These are phyloP conservation scores for Alectoris magna DNA, from an alignment of 2,797 vertebrate genomes.

Conservation along the genomic window DNA sequence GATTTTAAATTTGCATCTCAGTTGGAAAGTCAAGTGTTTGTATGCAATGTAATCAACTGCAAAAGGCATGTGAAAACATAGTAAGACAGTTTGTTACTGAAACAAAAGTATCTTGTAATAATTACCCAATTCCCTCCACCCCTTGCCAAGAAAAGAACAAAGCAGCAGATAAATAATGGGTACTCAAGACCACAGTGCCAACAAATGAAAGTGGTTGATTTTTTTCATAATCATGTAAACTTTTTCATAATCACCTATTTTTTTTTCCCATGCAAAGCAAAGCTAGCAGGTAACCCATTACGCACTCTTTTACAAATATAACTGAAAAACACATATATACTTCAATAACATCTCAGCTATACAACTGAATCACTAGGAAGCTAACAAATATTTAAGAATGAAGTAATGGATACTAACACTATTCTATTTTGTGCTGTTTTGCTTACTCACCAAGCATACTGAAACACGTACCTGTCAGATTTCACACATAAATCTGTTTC, in stretches of 20 bases:
- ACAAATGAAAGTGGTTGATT: neutral
- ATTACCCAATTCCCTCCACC: neutral
- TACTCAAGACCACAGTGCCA: neutral
- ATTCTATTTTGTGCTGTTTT: neutral
- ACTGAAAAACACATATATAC: neutral
- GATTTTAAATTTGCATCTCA: neutral
- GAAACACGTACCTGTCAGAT: slow-evolving; percentile 76
- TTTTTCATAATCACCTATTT: neutral
- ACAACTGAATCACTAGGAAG: neutral
- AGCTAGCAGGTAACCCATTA: neutral
- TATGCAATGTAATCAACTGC: neutral
- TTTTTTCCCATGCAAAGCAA: neutral
- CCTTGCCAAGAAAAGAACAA: neutral
- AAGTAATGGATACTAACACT: neutral
- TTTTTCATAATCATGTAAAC: neutral
- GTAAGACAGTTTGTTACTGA: neutral
- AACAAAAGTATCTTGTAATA: neutral
- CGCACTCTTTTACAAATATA: neutral
- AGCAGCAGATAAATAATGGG: neutral
- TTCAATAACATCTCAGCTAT: neutral
- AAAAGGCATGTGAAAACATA: neutral
- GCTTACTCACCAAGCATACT: neutral
- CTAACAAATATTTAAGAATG: neutral
- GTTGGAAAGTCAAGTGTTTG: neutral
- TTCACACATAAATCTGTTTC: slow-evolving; percentile 80